phyloP scores from a whole-genome alignment of 1,140 invertebrate genomes.

The Saccostrea echinata region DNA sequence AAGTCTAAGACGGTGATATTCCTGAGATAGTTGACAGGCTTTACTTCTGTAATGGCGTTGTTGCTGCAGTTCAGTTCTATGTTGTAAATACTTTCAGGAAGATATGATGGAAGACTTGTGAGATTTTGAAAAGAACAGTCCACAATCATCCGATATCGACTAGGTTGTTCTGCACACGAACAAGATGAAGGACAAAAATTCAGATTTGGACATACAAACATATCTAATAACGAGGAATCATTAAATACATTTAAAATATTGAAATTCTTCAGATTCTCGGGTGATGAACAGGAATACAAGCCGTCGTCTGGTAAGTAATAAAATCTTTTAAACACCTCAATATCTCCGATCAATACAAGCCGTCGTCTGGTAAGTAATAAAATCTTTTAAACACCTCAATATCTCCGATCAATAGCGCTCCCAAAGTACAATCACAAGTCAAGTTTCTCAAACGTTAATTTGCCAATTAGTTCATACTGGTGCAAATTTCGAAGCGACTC shows the following conservation, averaged over 20 bases:
- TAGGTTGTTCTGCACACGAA: slow-evolving; percentile 30
- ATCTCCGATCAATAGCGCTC: not conserved
- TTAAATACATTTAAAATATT: not conserved
- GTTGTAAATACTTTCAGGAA: slow-evolving; percentile 9
- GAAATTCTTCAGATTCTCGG: not conserved
- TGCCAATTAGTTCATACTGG: not conserved
- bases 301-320: not conserved
- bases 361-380: not conserved
- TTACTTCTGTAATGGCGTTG: not conserved
- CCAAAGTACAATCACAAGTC: not conserved
- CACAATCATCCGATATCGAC: not conserved
- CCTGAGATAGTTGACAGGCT: not conserved
- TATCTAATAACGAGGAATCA: not conserved
- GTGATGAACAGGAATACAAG: not conserved
- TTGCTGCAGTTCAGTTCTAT: slow-evolving; percentile 31
- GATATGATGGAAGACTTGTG: not conserved
- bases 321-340: not conserved
- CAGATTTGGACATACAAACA: not conserved
- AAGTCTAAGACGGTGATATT: not conserved
- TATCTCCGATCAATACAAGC: not conserved
- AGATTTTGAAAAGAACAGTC: slow-evolving; percentile 37
- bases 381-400: not conserved
- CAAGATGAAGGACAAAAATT: not conserved
- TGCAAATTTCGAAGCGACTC: not conserved
- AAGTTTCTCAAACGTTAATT: not conserved